Conservation (phyloP, 2,113 vertebrate genomes). For the Pterocles gutturalis region DNA sequence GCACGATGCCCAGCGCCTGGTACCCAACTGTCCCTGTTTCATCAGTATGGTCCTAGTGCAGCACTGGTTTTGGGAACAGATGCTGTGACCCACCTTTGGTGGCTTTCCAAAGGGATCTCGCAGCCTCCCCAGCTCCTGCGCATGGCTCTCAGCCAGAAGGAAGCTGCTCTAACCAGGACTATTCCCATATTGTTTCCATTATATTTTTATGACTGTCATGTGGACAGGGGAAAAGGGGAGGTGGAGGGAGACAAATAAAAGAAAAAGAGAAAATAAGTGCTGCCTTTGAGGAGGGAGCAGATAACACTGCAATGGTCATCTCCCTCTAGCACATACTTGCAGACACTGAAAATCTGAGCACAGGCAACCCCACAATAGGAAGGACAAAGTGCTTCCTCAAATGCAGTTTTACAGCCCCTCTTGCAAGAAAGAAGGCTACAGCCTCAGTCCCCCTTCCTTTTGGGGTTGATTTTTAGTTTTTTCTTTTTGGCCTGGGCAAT, state of each 20-base stretch:
- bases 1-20: fast-evolving
- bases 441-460: background rate
- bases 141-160: background rate
- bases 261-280: conserved; percentile 19
- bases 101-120: background rate
- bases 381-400: background rate
- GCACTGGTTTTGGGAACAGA: background rate
- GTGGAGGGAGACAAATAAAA: background rate
- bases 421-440: background rate
- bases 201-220: conserved; percentile 63
- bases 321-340: background rate
- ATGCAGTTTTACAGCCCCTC: background rate
- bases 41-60: fast-evolving
- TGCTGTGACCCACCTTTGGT: fast-evolving
- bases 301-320: background rate
- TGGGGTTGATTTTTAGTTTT: background rate
- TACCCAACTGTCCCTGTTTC: background rate
- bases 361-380: fast-evolving
- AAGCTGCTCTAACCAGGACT: conserved; percentile 1
- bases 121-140: background rate
- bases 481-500: background rate
- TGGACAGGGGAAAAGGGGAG: conserved; percentile 13
- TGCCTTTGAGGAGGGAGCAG: conserved; percentile 36
- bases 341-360: background rate
- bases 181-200: conserved; percentile 63